phyloP scores from a whole-genome alignment of 1,140 invertebrate species.

The Penaeus vannamei region DNA sequence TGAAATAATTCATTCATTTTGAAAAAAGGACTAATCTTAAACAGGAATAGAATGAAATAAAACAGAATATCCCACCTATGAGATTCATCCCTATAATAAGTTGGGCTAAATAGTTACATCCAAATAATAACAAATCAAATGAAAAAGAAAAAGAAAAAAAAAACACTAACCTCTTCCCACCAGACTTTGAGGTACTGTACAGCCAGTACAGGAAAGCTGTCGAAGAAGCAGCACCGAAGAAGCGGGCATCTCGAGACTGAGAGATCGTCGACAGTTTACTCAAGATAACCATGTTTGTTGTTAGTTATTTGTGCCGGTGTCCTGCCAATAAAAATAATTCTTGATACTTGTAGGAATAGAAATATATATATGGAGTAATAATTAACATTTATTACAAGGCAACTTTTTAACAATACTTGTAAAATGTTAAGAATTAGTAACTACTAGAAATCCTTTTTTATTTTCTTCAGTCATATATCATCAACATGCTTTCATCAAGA shows the following conservation, averaged over 20 bases:
- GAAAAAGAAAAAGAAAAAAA: neutral
- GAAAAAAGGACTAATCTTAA: too few relatives aligned
- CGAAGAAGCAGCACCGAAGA: conserved; percentile 53
- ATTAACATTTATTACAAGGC: too few relatives aligned
- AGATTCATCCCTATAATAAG: neutral
- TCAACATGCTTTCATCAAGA: too few relatives aligned
- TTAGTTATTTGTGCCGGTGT: too few relatives aligned
- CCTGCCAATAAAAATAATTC: too few relatives aligned
- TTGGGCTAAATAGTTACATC: neutral
- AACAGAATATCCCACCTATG: neutral
- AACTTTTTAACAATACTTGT: too few relatives aligned
- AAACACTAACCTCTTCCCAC: conserved; percentile 41
- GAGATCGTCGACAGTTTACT: conserved; percentile 53
- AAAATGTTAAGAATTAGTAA: too few relatives aligned
- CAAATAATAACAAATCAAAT: neutral
- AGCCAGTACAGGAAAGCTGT: conserved; percentile 58
- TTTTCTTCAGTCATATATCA: too few relatives aligned
- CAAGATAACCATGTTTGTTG: conserved; percentile 31
- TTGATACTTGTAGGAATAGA: too few relatives aligned
- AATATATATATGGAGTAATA: too few relatives aligned
- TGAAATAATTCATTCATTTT: too few relatives aligned
- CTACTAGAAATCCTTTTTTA: too few relatives aligned
- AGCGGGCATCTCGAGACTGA: conserved; percentile 53
- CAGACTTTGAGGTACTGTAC: conserved; percentile 42
- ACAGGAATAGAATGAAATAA: neutral